A percentile compares a stretch with the other conserved stretches of the same genome.
phyloP scores from a whole-genome alignment of 2,888 invertebrate genomes.

The Pandemis cinnamomeana region DNA sequence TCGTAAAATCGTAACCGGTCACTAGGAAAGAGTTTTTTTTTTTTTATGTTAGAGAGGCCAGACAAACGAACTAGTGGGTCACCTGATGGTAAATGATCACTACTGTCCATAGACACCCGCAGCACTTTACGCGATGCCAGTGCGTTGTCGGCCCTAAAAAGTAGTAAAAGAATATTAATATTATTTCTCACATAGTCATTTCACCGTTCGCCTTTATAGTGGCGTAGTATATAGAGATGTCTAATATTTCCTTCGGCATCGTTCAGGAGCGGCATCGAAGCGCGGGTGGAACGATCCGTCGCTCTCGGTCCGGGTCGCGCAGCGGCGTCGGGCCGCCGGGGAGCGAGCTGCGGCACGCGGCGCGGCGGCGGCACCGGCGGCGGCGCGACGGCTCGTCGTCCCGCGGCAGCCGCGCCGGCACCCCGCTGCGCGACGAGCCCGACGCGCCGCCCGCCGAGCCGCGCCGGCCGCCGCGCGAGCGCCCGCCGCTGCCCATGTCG shows the following conservation, averaged over 20 bases:
- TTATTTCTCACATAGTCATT: too few species aligned
- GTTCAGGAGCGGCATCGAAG: conserved; percentile 71
- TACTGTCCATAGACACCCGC: too few species aligned
- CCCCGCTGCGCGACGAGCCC: conserved; percentile 93
- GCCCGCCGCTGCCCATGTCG: conserved; percentile 89
- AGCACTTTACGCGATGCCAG: too few species aligned
- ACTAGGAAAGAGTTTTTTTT: too few species aligned
- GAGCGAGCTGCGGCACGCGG: conserved; percentile 61
- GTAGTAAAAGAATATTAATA: too few species aligned
- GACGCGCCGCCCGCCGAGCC: conserved; percentile 90
- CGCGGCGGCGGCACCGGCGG: conserved; percentile 80
- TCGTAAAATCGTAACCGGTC: too few species aligned
- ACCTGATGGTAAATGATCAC: too few species aligned
- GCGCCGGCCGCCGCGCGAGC: conserved; percentile 86
- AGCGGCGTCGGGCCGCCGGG: conserved; percentile 60
- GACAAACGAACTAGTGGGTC: too few species aligned
- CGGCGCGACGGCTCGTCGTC: conserved; percentile 78
- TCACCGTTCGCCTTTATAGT: too few species aligned
- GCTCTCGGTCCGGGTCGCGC: conserved; percentile 68
- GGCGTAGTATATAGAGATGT: background rate
- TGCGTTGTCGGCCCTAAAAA: too few species aligned
- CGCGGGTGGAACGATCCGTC: conserved; percentile 59
- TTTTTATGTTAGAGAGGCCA: too few species aligned
- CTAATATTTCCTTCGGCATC: background rate
- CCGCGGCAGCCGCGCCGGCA: conserved; percentile 91